Conservation (phyloP, 53 echinoderm and acorn worm species). For the Paelopatides confundens region DNA sequence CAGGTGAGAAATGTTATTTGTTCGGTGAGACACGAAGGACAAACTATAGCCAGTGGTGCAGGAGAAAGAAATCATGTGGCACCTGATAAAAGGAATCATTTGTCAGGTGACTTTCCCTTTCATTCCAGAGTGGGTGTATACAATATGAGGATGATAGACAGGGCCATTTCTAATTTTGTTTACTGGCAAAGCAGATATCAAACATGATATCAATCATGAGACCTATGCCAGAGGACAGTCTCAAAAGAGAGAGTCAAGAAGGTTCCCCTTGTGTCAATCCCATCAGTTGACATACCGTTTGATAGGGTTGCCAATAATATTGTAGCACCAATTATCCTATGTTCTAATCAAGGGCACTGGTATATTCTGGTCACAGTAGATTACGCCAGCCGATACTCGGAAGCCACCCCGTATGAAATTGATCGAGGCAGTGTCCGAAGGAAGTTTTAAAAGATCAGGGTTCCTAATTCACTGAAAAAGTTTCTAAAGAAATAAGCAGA, state of each 20-base stretch:
- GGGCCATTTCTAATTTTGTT: neutral
- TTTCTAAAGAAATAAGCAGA: slow-evolving; percentile 47
- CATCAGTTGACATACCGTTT: too few relatives aligned
- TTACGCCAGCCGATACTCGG: slow-evolving; percentile 12
- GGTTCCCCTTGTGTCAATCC: too few relatives aligned
- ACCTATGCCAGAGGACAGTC: neutral
- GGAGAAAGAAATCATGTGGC: too few relatives aligned
- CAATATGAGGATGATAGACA: neutral
- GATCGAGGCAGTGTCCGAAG: slow-evolving; percentile 31
- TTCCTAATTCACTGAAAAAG: slow-evolving; percentile 39
- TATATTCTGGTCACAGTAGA: slow-evolving; percentile 43
- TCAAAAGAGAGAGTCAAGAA: neutral
- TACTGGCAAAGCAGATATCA: neutral
- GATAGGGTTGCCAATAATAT: too few relatives aligned
- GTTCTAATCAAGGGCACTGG: neutral
- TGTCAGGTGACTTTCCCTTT: too few relatives aligned
- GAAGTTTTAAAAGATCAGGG: slow-evolving; percentile 54
- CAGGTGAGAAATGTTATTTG: too few relatives aligned
- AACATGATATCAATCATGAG: neutral
- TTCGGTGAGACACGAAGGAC: too few relatives aligned
- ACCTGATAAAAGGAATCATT: too few relatives aligned
- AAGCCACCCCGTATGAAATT: slow-evolving; percentile 24
- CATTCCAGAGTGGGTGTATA: too few relatives aligned
- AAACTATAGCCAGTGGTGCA: too few relatives aligned
- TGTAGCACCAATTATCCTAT: slow-evolving; percentile 48